Evolutionary conservation across 2,797 vertebrate genomes (phyloP).

Genomic region (Megalops cyprinoides): DNA sequence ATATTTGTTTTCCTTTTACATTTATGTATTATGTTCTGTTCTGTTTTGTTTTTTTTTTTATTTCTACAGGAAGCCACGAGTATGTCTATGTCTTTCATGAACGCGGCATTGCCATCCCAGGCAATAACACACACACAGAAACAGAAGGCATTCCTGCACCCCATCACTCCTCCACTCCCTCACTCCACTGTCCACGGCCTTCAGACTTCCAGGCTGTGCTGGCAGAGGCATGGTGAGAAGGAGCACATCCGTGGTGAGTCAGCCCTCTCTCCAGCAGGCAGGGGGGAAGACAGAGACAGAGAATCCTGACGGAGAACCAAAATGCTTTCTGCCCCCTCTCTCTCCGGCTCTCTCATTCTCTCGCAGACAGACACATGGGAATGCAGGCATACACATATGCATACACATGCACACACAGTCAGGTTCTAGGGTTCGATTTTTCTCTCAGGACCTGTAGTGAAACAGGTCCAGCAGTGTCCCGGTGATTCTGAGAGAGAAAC

Average conservation of each 20-base stretch:
- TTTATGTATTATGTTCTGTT: background rate
- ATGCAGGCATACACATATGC: no score
- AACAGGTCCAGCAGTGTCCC: no score
- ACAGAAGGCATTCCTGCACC: background rate
- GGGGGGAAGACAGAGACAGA: background rate
- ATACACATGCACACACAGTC: no score
- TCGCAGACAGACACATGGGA: no score
- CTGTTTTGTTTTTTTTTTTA: background rate
- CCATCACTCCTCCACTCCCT: background rate
- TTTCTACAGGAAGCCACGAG: background rate
- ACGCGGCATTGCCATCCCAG: no score
- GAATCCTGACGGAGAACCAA: background rate
- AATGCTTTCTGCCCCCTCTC: no score
- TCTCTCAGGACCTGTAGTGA: no score
- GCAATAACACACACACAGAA: background rate
- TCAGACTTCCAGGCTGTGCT: background rate
- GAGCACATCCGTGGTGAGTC: conserved; percentile 9
- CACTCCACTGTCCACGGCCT: background rate
- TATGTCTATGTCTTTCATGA: no score
- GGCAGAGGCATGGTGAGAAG: conserved; percentile 7
- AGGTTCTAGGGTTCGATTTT: no score
- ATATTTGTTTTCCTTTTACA: background rate
- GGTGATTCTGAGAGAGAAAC: no score
- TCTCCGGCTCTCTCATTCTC: no score
- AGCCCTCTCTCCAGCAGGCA: background rate